These are phyloP conservation scores for Deroplatys truncata DNA, from an alignment of 2,888 invertebrate genomes.

Conservation along the genomic window DNA sequence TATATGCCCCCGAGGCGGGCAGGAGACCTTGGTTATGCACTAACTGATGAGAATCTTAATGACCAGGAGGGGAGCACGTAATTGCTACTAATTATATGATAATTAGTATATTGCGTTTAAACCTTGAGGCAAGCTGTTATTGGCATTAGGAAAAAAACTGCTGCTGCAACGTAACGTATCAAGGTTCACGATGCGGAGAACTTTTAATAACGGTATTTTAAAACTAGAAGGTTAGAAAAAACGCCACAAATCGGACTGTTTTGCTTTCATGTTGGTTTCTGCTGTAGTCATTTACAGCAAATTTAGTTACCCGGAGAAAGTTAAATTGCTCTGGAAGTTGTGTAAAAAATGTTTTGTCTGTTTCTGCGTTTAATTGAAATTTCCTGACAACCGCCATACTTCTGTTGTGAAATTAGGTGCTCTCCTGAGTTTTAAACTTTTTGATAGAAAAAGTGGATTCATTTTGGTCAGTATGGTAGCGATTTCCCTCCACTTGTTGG, in stretches of 20 bases:
- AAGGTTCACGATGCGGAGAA: too few species aligned
- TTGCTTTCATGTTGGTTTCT: too few species aligned
- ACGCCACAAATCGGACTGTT: too few species aligned
- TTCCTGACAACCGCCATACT: background rate
- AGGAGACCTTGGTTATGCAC: background rate
- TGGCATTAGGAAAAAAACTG: background rate
- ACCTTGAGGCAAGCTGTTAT: background rate
- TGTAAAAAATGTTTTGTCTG: background rate
- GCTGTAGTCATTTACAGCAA: background rate
- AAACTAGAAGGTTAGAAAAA: too few species aligned
- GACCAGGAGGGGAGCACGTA: background rate
- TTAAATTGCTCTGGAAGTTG: background rate
- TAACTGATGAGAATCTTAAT: background rate
- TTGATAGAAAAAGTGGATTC: background rate
- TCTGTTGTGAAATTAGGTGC: too few species aligned
- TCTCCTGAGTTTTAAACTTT: background rate
- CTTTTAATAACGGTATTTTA: too few species aligned
- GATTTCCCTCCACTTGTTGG: background rate
- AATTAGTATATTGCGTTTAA: background rate
- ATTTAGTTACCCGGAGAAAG: background rate
- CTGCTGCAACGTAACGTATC: background rate
- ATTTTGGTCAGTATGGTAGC: background rate
- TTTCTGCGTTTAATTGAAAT: background rate
- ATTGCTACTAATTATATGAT: background rate
- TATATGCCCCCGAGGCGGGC: background rate